These are phyloP conservation scores for Urocitellus parryii DNA, from an alignment of 2,113 vertebrate genomes.

Conservation along the genomic window DNA sequence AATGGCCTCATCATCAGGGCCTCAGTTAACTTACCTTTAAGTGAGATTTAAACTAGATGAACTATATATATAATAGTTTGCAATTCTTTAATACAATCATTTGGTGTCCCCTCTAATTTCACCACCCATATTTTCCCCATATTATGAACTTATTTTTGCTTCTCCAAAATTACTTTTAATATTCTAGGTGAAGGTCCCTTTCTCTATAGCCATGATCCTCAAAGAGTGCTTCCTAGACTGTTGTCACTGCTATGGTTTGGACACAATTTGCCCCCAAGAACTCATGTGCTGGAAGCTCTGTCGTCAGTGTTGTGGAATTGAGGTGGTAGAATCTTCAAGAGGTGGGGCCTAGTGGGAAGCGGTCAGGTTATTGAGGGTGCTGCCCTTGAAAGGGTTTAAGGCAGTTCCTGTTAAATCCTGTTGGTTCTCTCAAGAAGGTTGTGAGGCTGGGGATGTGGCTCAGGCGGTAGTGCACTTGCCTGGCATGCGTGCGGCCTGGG, in stretches of 20 bases:
- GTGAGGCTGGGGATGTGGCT: background rate
- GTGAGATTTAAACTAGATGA: background rate
- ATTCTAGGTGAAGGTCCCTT: background rate
- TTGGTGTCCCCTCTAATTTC: background rate
- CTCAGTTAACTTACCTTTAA: background rate
- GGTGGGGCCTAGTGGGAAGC: background rate
- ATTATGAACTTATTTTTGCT: conserved; percentile 26
- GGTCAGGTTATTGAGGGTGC: background rate
- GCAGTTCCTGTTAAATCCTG: background rate
- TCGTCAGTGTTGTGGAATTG: background rate
- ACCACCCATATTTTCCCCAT: background rate
- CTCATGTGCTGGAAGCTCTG: background rate
- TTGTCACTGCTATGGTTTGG: background rate
- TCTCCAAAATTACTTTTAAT: background rate
- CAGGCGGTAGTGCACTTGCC: too few species aligned
- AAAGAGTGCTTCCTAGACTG: background rate
- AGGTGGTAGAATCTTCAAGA: background rate
- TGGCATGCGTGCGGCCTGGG: too few species aligned
- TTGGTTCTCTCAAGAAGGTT: background rate
- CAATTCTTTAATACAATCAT: background rate
- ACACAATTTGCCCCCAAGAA: background rate
- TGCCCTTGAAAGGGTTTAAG: background rate
- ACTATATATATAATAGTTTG: background rate
- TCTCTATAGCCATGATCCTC: background rate
- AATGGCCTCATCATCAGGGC: background rate